These are phyloP conservation scores for Perca flavescens DNA, from an alignment of 2,113 vertebrate genomes.

Conservation along the genomic window DNA sequence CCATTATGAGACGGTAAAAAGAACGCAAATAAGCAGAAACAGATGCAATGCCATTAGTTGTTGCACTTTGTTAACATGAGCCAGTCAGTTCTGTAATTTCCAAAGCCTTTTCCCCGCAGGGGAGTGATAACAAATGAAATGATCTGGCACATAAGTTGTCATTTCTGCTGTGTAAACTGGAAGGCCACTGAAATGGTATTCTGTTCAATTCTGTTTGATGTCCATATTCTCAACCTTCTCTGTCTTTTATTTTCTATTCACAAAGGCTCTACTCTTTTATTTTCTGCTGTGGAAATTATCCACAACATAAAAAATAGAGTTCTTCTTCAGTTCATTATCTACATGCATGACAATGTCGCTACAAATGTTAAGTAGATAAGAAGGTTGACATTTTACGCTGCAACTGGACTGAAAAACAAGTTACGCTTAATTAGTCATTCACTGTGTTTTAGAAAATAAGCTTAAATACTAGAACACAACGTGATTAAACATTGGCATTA, in stretches of 20 bases:
- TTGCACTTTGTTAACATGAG: conserved; percentile 75
- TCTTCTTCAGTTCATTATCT: conserved; percentile 30
- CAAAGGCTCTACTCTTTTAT: conserved; percentile 5
- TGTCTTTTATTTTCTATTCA: conserved; percentile 22
- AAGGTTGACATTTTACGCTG: conserved; percentile 34
- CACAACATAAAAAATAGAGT: conserved; percentile 11
- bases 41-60: conserved; percentile 71
- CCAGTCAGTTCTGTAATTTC: conserved; percentile 66
- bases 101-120: conserved; percentile 58
- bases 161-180: conserved; percentile 65
- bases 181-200: conserved; percentile 62
- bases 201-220: conserved; percentile 70
- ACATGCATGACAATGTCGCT: conserved; percentile 14
- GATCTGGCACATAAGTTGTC: conserved; percentile 74
- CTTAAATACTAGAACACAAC: conserved; percentile 8
- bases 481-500: conserved; percentile 4
- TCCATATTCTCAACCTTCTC: conserved; percentile 42
- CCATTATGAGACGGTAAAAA: conserved; percentile 62
- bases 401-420: conserved; percentile 12
- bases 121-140: conserved; percentile 68
- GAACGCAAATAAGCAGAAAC: conserved; percentile 67
- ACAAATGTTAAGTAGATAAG: conserved; percentile 27
- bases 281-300: conserved; percentile 11
- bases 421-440: conserved; percentile 17
- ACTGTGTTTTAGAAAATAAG: conserved; percentile 15